Percentiles rank a stretch among this genome's conserved stretches.
These are phyloP conservation scores for Gnathonemus longibarbis DNA, from an alignment of 2,113 vertebrate genomes.

Conservation along the genomic window DNA sequence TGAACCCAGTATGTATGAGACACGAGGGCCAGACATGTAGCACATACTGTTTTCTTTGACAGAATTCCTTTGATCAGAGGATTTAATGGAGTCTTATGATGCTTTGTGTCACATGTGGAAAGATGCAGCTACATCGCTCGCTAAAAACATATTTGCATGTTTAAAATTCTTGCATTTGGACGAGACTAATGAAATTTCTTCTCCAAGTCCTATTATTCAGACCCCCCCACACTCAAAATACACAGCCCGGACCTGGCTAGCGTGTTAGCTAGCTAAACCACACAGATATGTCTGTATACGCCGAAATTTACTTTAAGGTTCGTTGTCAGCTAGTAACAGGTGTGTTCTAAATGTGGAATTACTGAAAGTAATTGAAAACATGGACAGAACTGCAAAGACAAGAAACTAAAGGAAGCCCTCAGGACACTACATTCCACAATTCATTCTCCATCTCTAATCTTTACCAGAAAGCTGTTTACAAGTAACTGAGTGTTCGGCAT, in stretches of 20 bases:
- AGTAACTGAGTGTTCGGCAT: not conserved
- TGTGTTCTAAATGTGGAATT: not conserved
- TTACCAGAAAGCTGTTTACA: not conserved
- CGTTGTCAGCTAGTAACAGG: not conserved
- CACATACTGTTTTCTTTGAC: not conserved
- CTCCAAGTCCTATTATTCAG: not conserved
- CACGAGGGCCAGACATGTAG: not conserved
- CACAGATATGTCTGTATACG: not conserved
- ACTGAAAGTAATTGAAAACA: not conserved
- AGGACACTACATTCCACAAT: not conserved
- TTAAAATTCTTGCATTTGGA: not conserved
- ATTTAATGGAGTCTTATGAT: not conserved
- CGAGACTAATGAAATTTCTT: not conserved
- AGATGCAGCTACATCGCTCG: not conserved
- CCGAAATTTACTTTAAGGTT: not conserved
- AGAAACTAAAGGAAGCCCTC: not conserved
- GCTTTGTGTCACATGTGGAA: not conserved
- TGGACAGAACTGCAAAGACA: not conserved
- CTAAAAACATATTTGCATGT: not conserved
- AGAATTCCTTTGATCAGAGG: slow-evolving; percentile 1
- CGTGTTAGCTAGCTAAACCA: not conserved
- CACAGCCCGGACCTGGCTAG: not conserved
- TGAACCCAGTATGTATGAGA: not conserved
- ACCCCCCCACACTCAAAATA: not conserved
- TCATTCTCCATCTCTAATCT: not conserved